Evolutionary conservation across 2,888 invertebrate genomes (phyloP).

Genomic region (Chrysolina oricalcia): DNA sequence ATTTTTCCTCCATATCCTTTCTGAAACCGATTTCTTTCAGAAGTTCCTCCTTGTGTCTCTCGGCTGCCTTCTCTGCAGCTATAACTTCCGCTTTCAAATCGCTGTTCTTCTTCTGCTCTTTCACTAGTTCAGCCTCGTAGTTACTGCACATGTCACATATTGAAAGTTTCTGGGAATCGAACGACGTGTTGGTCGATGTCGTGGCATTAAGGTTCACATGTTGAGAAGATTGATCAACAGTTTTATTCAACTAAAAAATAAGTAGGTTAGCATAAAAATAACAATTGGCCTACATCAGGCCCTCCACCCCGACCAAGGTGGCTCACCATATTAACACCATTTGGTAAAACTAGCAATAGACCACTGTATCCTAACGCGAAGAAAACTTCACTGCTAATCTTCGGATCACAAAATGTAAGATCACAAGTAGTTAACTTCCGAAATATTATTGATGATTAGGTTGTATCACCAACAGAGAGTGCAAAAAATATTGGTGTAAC

Average conservation of each 20-base stretch:
- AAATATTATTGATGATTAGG: too few species aligned
- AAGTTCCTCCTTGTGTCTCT: conserved; percentile 79
- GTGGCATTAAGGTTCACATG: conserved; percentile 58
- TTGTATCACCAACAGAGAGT: too few species aligned
- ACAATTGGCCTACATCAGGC: too few species aligned
- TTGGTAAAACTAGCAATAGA: too few species aligned
- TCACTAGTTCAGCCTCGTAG: conserved; percentile 88
- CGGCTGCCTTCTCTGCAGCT: conserved; percentile 75
- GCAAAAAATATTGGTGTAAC: too few species aligned
- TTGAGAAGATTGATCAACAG: conserved; percentile 46
- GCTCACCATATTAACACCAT: too few species aligned
- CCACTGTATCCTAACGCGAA: too few species aligned
- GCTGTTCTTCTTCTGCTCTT: conserved; percentile 79
- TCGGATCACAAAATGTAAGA: too few species aligned
- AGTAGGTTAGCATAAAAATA: too few species aligned
- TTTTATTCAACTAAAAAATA: conserved; percentile 22
- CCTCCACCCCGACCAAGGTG: too few species aligned
- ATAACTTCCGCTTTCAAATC: conserved; percentile 72
- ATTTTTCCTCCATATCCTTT: conserved; percentile 85
- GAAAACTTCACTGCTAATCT: too few species aligned
- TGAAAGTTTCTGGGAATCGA: conserved; percentile 62
- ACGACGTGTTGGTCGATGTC: conserved; percentile 66
- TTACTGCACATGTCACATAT: conserved; percentile 91
- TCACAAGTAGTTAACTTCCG: too few species aligned
- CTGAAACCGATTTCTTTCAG: conserved; percentile 82